Base-by-base conservation (phyloP, 1,140 invertebrate genomes). In the Apolygus lucorum region DNA sequence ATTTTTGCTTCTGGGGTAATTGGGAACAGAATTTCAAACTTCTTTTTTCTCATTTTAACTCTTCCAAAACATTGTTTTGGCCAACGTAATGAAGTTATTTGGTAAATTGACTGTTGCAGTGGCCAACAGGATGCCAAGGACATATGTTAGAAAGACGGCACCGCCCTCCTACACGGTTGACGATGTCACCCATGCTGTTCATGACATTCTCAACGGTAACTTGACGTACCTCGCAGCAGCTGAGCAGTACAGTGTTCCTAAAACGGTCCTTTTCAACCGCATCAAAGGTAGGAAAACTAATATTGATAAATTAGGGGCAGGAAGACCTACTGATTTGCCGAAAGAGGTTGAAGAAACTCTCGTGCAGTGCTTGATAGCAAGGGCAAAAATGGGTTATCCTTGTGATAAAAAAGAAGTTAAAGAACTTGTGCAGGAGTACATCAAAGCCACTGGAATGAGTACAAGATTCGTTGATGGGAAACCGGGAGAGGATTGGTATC, bases 401-500 rank as follows among this genome's bases (percentile, higher is more conserved):
- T 72, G 78, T 28, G 73, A 76, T 27, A 74, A 74, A 72, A 69
- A 72, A 26, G 78, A 78, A 74, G 66, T 79, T 0, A 67, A 77
- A 17, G 67, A 76, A 2, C 14, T 78, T 21, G 71, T 76, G 27
- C 28, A 42, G 17, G 69, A 77, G n/a, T 79, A 76, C 72, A 73
- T 77, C 2, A 72, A 67, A 25, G 24, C 63, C 52, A 79, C 78
- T 71, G 74, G 75, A 26, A 73, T 78, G 17, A 59, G 71, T 54
- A 77, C 74, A 22, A 69, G 72, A 22, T 79, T 79, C 72, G 78
- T 76, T 72, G 71, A 78, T 74, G 74, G 72, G 14, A 72, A 68
- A 52, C 79, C 79, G 27, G 78, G 78, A 4, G 67, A 77, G 26
- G 77, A 78, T 26, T 80, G 76, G 77, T 79, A 79, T 69, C 25